Conservation (phyloP, 2,888 invertebrate species). For the Perithous albicinctus region DNA sequence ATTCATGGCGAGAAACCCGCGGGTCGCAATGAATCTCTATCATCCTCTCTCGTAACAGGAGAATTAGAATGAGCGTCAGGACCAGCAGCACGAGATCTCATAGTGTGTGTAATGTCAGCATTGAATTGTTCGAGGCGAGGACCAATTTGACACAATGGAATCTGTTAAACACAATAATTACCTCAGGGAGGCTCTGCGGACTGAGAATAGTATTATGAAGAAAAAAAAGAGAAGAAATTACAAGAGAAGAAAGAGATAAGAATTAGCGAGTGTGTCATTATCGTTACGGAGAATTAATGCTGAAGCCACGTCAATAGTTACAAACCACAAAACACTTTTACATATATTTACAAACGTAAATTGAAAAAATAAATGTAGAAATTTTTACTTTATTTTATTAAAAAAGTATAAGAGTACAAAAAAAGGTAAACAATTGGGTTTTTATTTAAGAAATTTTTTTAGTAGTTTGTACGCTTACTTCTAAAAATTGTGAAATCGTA, state of each 20-base stretch:
- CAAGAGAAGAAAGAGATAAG: slow-evolving; percentile 14
- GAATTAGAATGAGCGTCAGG: slow-evolving; percentile 52
- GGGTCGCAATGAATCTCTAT: slow-evolving; percentile 62
- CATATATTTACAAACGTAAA: no score
- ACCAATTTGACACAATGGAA: slow-evolving; percentile 67
- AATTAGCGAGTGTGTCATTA: slow-evolving; percentile 58
- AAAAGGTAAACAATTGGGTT: no score
- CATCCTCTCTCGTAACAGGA: slow-evolving; percentile 42
- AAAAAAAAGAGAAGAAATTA: slow-evolving; percentile 3
- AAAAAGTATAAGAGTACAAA: no score
- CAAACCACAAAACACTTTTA: slow-evolving; percentile 45
- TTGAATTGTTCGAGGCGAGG: slow-evolving; percentile 61
- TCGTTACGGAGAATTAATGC: slow-evolving; percentile 45
- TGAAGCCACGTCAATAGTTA: slow-evolving; percentile 42
- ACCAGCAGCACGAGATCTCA: slow-evolving; percentile 23
- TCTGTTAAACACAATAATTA: slow-evolving; percentile 67
- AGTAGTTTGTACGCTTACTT: no score
- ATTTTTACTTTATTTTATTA: no score
- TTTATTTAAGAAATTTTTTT: no score
- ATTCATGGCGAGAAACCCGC: slow-evolving; percentile 42
- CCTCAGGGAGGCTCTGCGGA: slow-evolving; percentile 46
- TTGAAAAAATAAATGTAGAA: no score
- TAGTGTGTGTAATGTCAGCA: slow-evolving; percentile 22
- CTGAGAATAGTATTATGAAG: slow-evolving; percentile 40
- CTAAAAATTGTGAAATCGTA: no score